These are phyloP conservation scores for Diorhabda carinulata DNA, from an alignment of 1,140 invertebrate species.

Conservation along the genomic window DNA sequence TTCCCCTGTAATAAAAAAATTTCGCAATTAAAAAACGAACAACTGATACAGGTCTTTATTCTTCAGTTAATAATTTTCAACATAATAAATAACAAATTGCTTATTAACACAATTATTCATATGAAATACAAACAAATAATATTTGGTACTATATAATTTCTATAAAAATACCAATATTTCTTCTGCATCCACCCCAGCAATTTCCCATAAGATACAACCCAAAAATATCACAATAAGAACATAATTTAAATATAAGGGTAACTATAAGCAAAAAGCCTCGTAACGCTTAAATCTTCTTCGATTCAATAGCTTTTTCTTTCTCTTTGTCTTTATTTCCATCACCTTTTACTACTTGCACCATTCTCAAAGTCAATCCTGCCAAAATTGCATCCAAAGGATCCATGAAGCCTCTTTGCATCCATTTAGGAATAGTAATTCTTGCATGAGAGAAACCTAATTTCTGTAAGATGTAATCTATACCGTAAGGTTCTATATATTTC, in stretches of 20 bases:
- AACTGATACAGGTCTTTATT: too few species aligned
- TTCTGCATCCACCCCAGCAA: neutral
- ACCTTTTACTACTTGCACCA: slow-evolving; percentile 52
- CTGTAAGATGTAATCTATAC: slow-evolving; percentile 95
- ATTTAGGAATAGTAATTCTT: slow-evolving; percentile 96
- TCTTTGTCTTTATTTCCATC: slow-evolving; percentile 40
- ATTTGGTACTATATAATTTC: neutral
- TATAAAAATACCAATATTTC: neutral
- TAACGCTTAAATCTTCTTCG: slow-evolving; percentile 19
- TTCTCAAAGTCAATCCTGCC: slow-evolving; percentile 64
- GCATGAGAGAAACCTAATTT: slow-evolving; percentile 96
- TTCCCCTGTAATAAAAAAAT: too few species aligned
- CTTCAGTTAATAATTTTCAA: too few species aligned
- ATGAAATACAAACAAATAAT: neutral
- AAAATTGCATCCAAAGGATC: slow-evolving; percentile 89
- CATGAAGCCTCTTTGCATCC: slow-evolving; percentile 96
- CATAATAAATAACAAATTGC: too few species aligned
- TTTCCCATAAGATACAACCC: neutral
- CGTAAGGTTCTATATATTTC: slow-evolving; percentile 94
- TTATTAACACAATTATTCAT: too few species aligned
- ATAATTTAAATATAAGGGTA: neutral
- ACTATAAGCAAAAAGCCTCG: neutral
- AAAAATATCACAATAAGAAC: neutral
- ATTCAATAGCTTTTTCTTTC: slow-evolving; percentile 29
- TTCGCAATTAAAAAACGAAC: too few species aligned